phyloP scores from a whole-genome alignment of 2,113 vertebrate species.

The Tyrannus savana region DNA sequence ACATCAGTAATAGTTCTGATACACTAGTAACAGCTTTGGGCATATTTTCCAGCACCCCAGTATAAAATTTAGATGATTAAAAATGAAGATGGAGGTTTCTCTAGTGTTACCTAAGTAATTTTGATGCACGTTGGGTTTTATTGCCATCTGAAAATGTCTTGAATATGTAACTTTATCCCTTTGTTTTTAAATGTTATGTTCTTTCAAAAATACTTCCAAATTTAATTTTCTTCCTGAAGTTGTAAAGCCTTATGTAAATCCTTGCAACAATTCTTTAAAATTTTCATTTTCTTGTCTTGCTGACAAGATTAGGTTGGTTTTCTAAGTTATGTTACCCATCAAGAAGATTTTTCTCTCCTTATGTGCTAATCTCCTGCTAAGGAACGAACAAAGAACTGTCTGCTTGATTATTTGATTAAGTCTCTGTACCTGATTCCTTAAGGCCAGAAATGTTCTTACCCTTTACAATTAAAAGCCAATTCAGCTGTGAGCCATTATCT shows the following conservation, averaged over 20 bases:
- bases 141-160: neutral
- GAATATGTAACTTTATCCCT: neutral
- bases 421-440: neutral
- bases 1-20: neutral
- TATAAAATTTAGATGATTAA: neutral
- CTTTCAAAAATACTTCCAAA: neutral
- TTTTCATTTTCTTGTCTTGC: neutral
- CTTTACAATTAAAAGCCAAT: conserved; percentile 18
- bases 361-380: neutral
- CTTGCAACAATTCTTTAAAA: neutral
- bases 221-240: neutral
- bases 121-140: neutral
- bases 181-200: neutral
- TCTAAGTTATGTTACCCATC: neutral
- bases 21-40: neutral
- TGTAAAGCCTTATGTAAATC: neutral
- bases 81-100: neutral
- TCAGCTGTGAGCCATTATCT: neutral
- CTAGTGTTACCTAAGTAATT: neutral
- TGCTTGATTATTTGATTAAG: neutral
- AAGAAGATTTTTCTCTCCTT: neutral
- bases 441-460: conserved; percentile 8
- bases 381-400: neutral
- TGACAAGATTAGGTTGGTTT: neutral
- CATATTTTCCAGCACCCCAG: neutral